phyloP scores from a whole-genome alignment of 2,888 invertebrate genomes.

The Quadroppia sp. region DNA sequence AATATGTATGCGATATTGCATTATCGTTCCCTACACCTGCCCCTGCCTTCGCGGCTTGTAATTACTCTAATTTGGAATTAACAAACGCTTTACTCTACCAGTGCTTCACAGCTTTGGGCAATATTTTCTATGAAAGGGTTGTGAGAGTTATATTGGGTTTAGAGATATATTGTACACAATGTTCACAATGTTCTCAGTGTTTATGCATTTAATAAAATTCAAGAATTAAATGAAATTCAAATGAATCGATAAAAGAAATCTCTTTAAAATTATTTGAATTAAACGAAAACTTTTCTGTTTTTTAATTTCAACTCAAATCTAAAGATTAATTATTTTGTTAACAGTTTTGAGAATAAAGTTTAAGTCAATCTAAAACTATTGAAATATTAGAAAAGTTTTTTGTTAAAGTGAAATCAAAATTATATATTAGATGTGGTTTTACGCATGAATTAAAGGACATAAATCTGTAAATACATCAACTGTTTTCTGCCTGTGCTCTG shows the following conservation, averaged over 20 bases:
- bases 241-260: constrained; percentile 11
- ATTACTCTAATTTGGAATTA: constrained; percentile 35
- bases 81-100: constrained; percentile 25
- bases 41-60: constrained; percentile 27
- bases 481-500: constrained; percentile 27
- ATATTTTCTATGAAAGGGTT: constrained; percentile 25
- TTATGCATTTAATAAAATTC: constrained; percentile 33
- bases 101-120: constrained; percentile 13
- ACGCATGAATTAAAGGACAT: constrained; percentile 35
- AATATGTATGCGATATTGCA: background rate
- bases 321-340: constrained; percentile 20
- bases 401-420: constrained; percentile 18
- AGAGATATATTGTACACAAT: constrained; percentile 3
- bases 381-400: constrained; percentile 14
- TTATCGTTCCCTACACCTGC: background rate
- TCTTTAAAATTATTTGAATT: background rate
- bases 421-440: constrained; percentile 38
- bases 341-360: background rate
- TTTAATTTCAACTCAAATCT: background rate
- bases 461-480: constrained; percentile 27
- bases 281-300: background rate
- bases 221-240: constrained; percentile 11
- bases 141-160: constrained; percentile 5
- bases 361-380: background rate
- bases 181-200: no score